Evolutionary conservation across 1,140 invertebrate genomes (phyloP), one percentile per base, ranked within the genome.

Genomic region (Plectus sambesii): DNA sequence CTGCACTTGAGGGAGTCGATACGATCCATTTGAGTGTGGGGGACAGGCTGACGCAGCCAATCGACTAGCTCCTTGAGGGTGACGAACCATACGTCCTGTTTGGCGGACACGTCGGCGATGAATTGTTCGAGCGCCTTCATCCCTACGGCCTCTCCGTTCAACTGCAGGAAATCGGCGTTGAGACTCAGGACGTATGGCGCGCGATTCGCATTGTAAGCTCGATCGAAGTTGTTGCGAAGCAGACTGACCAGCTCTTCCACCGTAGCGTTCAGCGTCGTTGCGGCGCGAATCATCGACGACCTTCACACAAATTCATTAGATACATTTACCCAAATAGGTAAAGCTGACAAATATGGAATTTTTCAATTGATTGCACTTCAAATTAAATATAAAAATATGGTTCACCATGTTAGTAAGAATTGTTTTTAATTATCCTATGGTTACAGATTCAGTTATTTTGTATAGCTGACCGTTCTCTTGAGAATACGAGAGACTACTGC

Each of bases 161-260:
- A 37, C 35, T 56, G 53, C 3, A 58, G 35, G 40, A 52, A 58
- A 22, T 58, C 56, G 25, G 56, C 56, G 41, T 58, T 58, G 17
- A 58, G 37, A 17, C 53, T 55, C 17, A 58, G 49, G n/a, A 58
- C 49, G 42, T 42, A 57, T 5, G 56, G 56, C 19, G 56, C 56
- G 20, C 40, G 29, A 37, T 58, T 58, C 17, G 55, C 38, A n/a
- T 27, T n/a, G 39, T 58, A 57, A 25, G 56, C 41, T 19, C 54
- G 42, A 22, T 58, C 54, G 42, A 58, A 57, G 38, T 58, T 58
- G 25, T 24, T 36, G 30, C 41, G 29, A 20, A 58, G 19, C 23
- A 58, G 45, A 19, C 52, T 38, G 26, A 51, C 46, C 47, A 58
- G 42, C 35, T 58, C 54, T 26, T 47, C 41, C 35, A 47, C 30